Evolutionary conservation across 2,888 invertebrate species (phyloP).

Genomic region (Nymphalis c-album): DNA sequence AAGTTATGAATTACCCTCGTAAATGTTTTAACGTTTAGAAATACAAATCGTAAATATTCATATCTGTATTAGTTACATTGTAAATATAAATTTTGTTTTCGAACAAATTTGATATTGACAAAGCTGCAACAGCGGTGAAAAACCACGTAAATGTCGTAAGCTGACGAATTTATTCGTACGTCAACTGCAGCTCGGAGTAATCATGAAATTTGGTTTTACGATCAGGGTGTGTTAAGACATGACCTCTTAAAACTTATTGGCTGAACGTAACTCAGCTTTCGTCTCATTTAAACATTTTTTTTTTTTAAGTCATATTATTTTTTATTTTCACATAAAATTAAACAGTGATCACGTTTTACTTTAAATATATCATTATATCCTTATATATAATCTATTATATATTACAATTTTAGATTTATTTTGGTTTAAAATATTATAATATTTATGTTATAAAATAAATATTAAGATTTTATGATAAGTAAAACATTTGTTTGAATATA

Average conservation of each 20-base stretch:
- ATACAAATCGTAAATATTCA: neutral
- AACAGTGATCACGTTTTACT: too few species aligned
- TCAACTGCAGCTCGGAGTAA: constrained; percentile 43
- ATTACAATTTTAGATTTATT: too few species aligned
- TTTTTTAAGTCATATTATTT: constrained; percentile 32
- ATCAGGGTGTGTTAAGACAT: constrained; percentile 40
- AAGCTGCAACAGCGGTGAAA: constrained; percentile 35
- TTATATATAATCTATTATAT: too few species aligned
- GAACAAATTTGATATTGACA: constrained; percentile 25
- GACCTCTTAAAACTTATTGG: constrained; percentile 39
- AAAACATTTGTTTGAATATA: too few species aligned
- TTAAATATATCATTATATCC: too few species aligned
- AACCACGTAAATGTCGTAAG: constrained; percentile 41
- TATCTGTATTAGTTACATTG: constrained; percentile 7
- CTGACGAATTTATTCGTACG: constrained; percentile 44
- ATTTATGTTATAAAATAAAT: too few species aligned
- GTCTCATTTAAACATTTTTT: constrained; percentile 23
- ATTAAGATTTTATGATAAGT: too few species aligned
- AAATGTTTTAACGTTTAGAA: neutral
- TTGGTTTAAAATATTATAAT: too few species aligned
- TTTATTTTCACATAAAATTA: neutral
- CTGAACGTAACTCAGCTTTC: constrained; percentile 37
- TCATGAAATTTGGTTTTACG: constrained; percentile 46
- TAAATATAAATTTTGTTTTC: constrained; percentile 30
- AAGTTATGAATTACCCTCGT: too few species aligned